Percentiles rank a stretch among this genome's conserved stretches.
Conservation (phyloP, 2,797 vertebrate species). For the Tolypeutes matacus region DNA sequence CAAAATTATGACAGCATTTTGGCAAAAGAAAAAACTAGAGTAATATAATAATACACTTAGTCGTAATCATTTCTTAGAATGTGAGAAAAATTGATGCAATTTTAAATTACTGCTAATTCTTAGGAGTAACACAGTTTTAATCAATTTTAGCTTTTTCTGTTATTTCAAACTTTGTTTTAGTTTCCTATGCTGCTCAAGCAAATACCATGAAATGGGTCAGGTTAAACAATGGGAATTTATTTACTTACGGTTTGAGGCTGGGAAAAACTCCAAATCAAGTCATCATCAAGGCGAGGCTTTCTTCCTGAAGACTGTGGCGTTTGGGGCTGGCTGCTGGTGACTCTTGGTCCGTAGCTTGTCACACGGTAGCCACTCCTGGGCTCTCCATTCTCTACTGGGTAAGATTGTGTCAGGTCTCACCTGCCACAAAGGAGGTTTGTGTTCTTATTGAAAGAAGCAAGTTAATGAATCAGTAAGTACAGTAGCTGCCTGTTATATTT, state of each 20-base stretch:
- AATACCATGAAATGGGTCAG: too few species aligned
- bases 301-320: too few species aligned
- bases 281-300: too few species aligned
- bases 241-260: too few species aligned
- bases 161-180: neutral
- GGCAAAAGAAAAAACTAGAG: neutral
- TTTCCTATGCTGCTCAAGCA: too few species aligned
- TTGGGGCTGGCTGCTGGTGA: too few species aligned
- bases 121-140: neutral
- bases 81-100: conserved; percentile 15
- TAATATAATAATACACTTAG: conserved; percentile 17
- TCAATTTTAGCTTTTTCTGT: neutral
- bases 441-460: neutral
- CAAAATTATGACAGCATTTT: conserved; percentile 57
- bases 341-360: too few species aligned
- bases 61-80: conserved; percentile 52
- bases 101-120: conserved; percentile 25
- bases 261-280: too few species aligned
- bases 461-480: conserved; percentile 23
- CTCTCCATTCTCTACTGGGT: neutral
- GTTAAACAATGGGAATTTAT: too few species aligned
- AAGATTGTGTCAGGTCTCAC: neutral
- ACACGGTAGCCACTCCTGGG: too few species aligned
- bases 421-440: neutral
- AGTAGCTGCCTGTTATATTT: neutral